phyloP scores from a whole-genome alignment of 2,888 invertebrate genomes.

The Volucella inflata region DNA sequence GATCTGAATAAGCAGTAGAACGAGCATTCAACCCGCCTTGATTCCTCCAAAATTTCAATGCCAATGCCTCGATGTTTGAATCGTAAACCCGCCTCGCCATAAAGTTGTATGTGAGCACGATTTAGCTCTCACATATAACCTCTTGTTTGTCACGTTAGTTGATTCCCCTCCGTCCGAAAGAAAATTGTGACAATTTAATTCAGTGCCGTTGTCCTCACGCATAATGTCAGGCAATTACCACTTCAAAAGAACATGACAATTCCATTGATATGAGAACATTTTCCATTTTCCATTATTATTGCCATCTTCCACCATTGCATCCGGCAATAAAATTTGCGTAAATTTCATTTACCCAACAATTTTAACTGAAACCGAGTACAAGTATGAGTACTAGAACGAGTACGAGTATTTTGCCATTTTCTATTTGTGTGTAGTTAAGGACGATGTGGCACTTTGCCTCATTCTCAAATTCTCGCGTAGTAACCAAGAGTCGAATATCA shows the following conservation, averaged over 20 bases:
- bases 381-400: too few relatives aligned
- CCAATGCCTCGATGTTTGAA: too few relatives aligned
- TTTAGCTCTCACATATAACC: too few relatives aligned
- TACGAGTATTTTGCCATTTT: background rate
- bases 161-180: background rate
- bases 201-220: background rate
- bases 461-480: background rate
- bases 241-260: constrained; percentile 32
- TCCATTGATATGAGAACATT: constrained; percentile 48
- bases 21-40: too few relatives aligned
- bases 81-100: too few relatives aligned
- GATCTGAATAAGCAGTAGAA: too few relatives aligned
- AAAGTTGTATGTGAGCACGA: too few relatives aligned
- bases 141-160: too few relatives aligned
- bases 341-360: constrained; percentile 34
- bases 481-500: constrained; percentile 35
- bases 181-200: background rate
- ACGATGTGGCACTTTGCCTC: constrained; percentile 16
- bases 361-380: too few relatives aligned
- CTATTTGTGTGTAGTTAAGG: constrained; percentile 34
- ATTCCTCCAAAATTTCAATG: too few relatives aligned
- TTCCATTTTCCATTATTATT: constrained; percentile 18
- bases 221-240: constrained; percentile 12
- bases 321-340: constrained; percentile 54
- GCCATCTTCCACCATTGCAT: background rate